Conservation (phyloP, 2,797 vertebrate species). For the Labroides dimidiatus region DNA sequence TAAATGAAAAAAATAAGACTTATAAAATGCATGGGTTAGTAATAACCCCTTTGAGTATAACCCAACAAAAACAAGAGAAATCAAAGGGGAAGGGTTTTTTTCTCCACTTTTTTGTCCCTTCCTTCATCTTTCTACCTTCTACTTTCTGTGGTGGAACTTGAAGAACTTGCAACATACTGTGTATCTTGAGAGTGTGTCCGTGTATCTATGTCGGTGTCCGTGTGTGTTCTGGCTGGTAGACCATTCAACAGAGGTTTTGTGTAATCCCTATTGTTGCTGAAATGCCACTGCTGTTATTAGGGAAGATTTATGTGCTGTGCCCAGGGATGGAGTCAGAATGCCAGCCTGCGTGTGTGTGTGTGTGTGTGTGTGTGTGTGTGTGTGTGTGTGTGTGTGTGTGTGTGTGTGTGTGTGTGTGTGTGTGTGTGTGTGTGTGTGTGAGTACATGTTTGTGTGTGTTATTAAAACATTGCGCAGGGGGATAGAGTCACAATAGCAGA, state of each 20-base stretch:
- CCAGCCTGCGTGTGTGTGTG: slow-evolving; percentile 60
- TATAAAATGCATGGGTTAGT: too few species aligned
- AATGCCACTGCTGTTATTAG: slow-evolving; percentile 82
- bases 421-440: slow-evolving; percentile 48
- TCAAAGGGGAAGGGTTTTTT: slow-evolving; percentile 30
- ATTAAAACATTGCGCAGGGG: slow-evolving; percentile 72
- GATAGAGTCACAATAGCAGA: slow-evolving; percentile 65
- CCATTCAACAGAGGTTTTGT: slow-evolving; percentile 78
- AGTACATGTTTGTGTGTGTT: slow-evolving; percentile 44
- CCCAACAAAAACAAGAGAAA: slow-evolving; percentile 33
- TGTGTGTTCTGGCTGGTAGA: slow-evolving; percentile 69
- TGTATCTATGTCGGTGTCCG: slow-evolving; percentile 7
- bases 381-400: slow-evolving; percentile 43
- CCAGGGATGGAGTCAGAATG: slow-evolving; percentile 76
- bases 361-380: slow-evolving; percentile 39
- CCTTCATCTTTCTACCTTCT: slow-evolving; percentile 12
- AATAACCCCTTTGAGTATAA: too few species aligned
- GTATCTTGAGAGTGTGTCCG: slow-evolving; percentile 37
- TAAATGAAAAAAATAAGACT: too few species aligned
- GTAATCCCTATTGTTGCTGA: slow-evolving; percentile 84
- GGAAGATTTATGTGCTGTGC: slow-evolving; percentile 81
- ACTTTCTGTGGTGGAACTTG: slow-evolving; percentile 41
- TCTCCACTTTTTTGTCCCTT: neutral
- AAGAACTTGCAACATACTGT: slow-evolving; percentile 50
- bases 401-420: slow-evolving; percentile 39